These are phyloP conservation scores for Stenchaetothrips biformis DNA, from an alignment of 2,888 invertebrate genomes.

Conservation along the genomic window DNA sequence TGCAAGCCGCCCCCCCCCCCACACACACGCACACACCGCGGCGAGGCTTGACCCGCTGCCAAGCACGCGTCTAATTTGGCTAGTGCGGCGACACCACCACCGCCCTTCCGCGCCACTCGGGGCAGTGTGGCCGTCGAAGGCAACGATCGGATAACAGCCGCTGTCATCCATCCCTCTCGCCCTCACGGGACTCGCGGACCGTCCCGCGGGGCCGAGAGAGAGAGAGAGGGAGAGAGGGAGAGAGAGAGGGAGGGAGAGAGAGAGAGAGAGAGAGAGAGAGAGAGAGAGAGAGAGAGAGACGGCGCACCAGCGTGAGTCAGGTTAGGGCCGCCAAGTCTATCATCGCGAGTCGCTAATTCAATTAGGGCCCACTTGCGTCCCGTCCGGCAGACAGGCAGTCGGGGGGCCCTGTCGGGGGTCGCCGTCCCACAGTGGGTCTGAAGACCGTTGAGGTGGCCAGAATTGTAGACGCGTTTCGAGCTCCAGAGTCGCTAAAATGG, in stretches of 20 bases:
- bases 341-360: neutral
- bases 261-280: no score
- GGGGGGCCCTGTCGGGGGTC: no score
- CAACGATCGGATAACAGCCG: constrained; percentile 13
- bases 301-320: no score
- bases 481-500: no score
- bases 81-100: neutral
- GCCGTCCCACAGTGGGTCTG: no score
- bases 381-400: neutral
- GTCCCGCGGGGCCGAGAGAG: no score
- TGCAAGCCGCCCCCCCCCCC: neutral
- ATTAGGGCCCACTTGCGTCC: neutral
- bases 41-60: neutral
- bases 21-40: neutral
- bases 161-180: neutral
- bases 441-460: no score
- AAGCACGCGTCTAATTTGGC: constrained; percentile 5
- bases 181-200: neutral
- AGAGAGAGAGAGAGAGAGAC: no score
- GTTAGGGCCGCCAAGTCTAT: no score
- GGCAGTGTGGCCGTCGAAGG: neutral
- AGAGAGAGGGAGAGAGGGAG: no score
- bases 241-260: no score
- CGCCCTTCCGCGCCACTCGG: neutral
- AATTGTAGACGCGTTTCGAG: no score